phyloP scores from a whole-genome alignment of 2,888 invertebrate species.

The Tenthredo scrophulariae region DNA sequence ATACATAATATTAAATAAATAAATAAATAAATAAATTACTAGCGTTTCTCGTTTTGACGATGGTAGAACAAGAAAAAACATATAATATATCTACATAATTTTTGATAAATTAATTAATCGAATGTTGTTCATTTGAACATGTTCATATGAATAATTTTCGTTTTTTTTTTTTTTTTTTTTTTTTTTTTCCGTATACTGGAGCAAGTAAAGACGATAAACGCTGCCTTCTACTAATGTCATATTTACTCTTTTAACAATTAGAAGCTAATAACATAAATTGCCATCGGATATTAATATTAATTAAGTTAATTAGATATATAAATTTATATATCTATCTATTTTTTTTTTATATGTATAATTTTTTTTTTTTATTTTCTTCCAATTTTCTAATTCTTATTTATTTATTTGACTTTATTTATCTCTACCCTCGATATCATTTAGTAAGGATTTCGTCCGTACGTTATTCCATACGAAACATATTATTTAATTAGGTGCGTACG shows the following conservation, averaged over 20 bases:
- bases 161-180: neutral
- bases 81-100: neutral
- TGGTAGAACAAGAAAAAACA: neutral
- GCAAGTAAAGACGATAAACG: slow-evolving; percentile 19
- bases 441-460: neutral
- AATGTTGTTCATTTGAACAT: neutral
- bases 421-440: slow-evolving; percentile 54
- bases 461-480: neutral
- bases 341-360: slow-evolving; percentile 57
- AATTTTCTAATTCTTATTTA: slow-evolving; percentile 2
- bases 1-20: neutral
- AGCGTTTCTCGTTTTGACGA: slow-evolving; percentile 24
- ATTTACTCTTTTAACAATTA: neutral
- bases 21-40: neutral
- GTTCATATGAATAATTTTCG: neutral
- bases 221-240: slow-evolving; percentile 27
- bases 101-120: neutral
- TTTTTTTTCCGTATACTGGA: neutral
- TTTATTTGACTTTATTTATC: slow-evolving; percentile 60
- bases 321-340: slow-evolving; percentile 54
- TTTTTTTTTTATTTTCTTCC: slow-evolving; percentile 62
- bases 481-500: neutral
- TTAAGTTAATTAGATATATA: slow-evolving; percentile 58
- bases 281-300: slow-evolving; percentile 26
- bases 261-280: slow-evolving; percentile 2